Base-by-base conservation (phyloP, 30 jellyfish, hydroid and myxozoan species). In the Clytia hemisphaerica region DNA sequence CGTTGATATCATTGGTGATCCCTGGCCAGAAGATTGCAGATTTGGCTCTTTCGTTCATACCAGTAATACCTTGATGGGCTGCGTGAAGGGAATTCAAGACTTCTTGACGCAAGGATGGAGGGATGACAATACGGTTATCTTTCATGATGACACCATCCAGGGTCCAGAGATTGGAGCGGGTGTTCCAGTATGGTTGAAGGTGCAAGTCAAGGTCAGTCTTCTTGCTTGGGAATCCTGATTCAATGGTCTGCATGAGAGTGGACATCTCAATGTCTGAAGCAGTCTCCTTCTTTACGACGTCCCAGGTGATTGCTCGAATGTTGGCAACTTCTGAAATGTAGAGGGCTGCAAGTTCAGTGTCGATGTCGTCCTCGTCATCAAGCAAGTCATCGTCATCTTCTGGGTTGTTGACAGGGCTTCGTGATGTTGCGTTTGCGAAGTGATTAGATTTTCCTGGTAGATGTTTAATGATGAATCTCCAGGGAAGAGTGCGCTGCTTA, bases 241-340 rank as follows among this genome's bases (percentile, higher is more conserved):
- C 66, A 37, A 64, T 64, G 16, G 27, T 31, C 18, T 12, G 6
- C 15, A 10, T 59, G 66, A 59, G 16, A 6, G 6, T 6, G 10
- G 10, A 64, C 77, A 64, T 6, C 18, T 59, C 77, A 32, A 19
- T 16, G 77, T 19, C 61, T 18, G 62, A 12, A 28, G 61, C 24
- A 31, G 65, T 51, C 24, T 24, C 65, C 24, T 14, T n/a, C 72
- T 58, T 30, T 59, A 19, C 59, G 27, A n/a, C 14, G 18, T 30
- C 62, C 61, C 72, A 19, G 12, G 72, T 29, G 61, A 24, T 61
- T 59, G 59, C 61, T 7, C 16, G n/a, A n/a, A n/a, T n/a, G n/a
- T n/a, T n/a, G n/a, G n/a, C n/a, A n/a, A n/a, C n/a, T n/a, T n/a
- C n/a, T n/a, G n/a, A n/a, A n/a, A n/a, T n/a, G n/a, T n/a, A n/a